These are phyloP conservation scores for Hippopotamus amphibius DNA, from an alignment of 2,113 vertebrate species.

Conservation along the genomic window DNA sequence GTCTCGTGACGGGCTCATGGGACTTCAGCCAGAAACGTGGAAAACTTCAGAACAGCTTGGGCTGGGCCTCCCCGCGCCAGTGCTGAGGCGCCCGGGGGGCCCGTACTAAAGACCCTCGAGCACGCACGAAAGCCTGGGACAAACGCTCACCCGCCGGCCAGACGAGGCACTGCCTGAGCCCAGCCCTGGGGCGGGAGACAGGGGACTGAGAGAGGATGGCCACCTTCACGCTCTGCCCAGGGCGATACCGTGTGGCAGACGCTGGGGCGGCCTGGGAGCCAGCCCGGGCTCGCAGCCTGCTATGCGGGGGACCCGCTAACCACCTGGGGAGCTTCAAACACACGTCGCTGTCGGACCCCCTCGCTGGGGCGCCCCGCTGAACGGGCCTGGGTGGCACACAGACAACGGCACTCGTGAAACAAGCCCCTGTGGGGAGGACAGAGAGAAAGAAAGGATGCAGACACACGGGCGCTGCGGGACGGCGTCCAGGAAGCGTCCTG, in stretches of 20 bases:
- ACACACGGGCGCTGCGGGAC: neutral
- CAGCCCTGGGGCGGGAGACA: rapidly evolving
- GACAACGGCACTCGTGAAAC: neutral
- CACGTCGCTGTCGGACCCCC: neutral
- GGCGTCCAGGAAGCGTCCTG: rapidly evolving
- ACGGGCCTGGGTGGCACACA: neutral
- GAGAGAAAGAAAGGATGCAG: neutral
- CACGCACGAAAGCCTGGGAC: neutral
- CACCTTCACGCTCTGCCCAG: neutral
- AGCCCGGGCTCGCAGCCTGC: neutral
- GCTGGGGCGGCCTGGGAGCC: too few species aligned
- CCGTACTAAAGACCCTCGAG: neutral
- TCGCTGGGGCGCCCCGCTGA: neutral
- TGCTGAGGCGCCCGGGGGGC: neutral
- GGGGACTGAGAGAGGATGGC: neutral
- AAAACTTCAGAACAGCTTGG: neutral
- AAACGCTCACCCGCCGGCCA: neutral
- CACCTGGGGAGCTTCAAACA: neutral
- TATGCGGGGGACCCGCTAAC: neutral
- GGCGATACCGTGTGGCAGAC: neutral
- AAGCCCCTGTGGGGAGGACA: neutral
- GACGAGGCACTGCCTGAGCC: rapidly evolving
- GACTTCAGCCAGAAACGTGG: neutral
- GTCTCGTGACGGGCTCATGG: neutral
- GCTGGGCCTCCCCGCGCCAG: neutral